Conservation (phyloP, 2,113 vertebrate genomes). For the Muntiacus muntjak region DNA sequence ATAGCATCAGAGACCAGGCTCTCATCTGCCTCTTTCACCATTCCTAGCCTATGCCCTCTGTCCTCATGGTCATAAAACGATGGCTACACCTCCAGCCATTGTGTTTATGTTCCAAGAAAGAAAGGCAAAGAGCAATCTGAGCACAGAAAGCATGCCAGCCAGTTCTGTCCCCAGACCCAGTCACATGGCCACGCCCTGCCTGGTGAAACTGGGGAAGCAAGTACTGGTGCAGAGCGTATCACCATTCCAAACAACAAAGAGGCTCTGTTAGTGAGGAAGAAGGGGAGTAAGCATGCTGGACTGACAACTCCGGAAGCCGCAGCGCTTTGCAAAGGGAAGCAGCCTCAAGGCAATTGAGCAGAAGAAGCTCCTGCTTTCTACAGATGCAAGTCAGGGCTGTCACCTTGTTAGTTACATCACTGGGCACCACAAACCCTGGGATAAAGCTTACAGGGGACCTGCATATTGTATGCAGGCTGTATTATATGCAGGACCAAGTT, state of each 20-base stretch:
- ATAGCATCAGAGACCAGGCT: background rate
- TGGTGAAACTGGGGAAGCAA: background rate
- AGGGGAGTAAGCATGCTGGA: rapidly evolving
- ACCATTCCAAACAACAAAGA: background rate
- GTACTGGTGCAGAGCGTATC: background rate
- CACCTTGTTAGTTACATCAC: background rate
- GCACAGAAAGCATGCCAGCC: background rate
- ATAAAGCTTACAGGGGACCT: background rate
- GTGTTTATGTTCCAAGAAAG: background rate
- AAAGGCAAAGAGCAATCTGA: background rate
- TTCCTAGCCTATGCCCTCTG: background rate
- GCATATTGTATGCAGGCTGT: no score
- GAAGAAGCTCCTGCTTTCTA: background rate
- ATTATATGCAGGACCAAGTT: background rate
- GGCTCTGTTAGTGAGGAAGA: background rate
- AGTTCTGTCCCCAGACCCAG: background rate
- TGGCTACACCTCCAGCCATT: background rate
- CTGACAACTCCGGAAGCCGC: background rate
- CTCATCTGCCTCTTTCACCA: background rate
- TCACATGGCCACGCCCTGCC: background rate
- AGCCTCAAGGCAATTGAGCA: background rate
- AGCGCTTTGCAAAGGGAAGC: background rate
- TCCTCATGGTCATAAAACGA: background rate
- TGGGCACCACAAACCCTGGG: background rate
- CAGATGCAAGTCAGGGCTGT: background rate